These are phyloP conservation scores for Amphiura filiformis DNA, from an alignment of 35 echinoderm and acorn worm species.

Conservation along the genomic window DNA sequence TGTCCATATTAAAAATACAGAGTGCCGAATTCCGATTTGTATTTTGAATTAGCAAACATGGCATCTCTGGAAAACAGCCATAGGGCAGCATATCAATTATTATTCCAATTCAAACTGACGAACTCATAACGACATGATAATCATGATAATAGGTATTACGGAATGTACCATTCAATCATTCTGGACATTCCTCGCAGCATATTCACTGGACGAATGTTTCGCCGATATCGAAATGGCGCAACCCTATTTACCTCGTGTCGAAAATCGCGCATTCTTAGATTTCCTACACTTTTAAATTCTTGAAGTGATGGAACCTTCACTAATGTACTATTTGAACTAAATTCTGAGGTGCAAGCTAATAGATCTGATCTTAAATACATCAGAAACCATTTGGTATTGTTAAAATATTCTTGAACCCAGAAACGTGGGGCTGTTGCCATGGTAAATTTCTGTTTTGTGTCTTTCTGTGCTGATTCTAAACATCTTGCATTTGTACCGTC, in stretches of 20 bases:
- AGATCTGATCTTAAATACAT: conserved; percentile 14
- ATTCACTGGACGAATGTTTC: conserved; percentile 16
- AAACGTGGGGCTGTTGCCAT: background rate
- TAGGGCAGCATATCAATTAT: no score
- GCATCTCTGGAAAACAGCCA: no score
- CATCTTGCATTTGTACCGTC: background rate
- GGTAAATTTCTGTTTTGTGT: background rate
- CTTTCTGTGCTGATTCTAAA: background rate
- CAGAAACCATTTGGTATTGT: conserved; percentile 14
- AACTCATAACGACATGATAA: no score
- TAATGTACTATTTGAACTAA: no score
- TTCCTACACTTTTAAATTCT: background rate
- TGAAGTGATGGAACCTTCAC: background rate
- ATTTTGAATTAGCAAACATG: no score
- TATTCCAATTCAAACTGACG: no score
- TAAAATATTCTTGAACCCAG: conserved; percentile 6
- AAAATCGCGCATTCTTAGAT: conserved; percentile 36
- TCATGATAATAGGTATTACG: no score
- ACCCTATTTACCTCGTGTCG: conserved; percentile 20
- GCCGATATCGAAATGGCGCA: conserved; percentile 1
- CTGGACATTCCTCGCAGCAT: background rate
- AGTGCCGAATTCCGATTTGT: no score
- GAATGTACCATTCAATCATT: conserved; percentile 27
- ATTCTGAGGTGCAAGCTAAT: background rate
- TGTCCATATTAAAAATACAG: no score